Evolutionary conservation across 2,797 vertebrate genomes (phyloP).

Genomic region (Tympanoctomys barrerae): DNA sequence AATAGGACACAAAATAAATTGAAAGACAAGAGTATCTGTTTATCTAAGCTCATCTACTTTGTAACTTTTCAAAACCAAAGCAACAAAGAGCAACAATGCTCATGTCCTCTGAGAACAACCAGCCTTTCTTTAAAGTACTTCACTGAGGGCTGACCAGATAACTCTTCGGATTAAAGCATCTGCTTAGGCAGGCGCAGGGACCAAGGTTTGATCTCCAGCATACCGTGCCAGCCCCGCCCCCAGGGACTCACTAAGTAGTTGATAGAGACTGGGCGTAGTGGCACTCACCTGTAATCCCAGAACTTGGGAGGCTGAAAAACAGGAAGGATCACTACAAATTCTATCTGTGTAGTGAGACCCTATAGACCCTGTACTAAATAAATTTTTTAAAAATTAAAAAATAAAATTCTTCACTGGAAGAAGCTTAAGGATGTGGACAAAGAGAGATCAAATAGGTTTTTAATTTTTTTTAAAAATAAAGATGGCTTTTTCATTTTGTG

Average conservation of each 20-base stretch:
- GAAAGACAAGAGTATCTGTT: not conserved
- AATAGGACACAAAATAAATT: conserved; percentile 23
- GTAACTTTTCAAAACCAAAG: conserved; percentile 51
- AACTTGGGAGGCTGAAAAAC: no score
- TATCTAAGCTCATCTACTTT: not conserved
- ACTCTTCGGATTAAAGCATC: no score
- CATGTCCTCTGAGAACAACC: not conserved
- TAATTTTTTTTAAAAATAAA: not conserved
- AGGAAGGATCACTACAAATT: no score
- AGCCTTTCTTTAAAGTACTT: not conserved
- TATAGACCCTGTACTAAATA: no score
- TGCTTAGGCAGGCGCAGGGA: no score
- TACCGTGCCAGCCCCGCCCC: no score
- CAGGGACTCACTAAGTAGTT: no score
- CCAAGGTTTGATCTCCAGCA: no score
- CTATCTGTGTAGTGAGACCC: no score
- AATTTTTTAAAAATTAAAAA: no score
- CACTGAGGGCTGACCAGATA: not conserved
- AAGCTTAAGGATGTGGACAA: conserved; percentile 3
- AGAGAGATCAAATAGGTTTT: conserved; percentile 31
- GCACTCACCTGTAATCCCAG: no score
- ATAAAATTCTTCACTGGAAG: not conserved
- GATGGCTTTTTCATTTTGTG: conserved; percentile 6
- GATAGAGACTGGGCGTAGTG: no score
- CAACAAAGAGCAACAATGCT: not conserved